phyloP scores from a whole-genome alignment of 30 jellyfish, hydroid and myxozoan species.

The Clytia hemisphaerica region DNA sequence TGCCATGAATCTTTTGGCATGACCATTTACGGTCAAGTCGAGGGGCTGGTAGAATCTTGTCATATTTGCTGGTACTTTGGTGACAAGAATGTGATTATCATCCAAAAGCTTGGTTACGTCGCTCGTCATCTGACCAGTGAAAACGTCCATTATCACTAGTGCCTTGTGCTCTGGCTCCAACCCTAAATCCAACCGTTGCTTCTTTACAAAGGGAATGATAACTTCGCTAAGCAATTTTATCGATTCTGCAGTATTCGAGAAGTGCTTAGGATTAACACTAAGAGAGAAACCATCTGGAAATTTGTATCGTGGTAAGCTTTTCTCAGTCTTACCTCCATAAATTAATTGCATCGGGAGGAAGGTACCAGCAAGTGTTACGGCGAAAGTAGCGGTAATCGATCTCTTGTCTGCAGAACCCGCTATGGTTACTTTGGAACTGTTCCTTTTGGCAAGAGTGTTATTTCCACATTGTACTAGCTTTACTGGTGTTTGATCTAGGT shows the following conservation, averaged over 20 bases:
- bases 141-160: slow-evolving; percentile 1
- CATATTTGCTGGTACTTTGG: slow-evolving; percentile 4
- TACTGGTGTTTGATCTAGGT: slow-evolving; percentile 8
- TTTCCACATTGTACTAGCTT: neutral
- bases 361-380: neutral
- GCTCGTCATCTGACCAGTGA: slow-evolving; percentile 12
- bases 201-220: neutral
- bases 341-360: slow-evolving; percentile 25
- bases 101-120: neutral
- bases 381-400: slow-evolving; percentile 2
- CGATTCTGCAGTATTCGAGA: slow-evolving; percentile 4
- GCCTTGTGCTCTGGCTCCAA: slow-evolving; percentile 1
- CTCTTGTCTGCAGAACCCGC: slow-evolving; percentile 5
- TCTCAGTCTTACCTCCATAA: slow-evolving; percentile 9
- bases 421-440: neutral
- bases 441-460: neutral
- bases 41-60: slow-evolving; percentile 6
- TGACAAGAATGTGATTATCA: neutral
- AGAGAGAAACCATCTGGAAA: slow-evolving; percentile 17
- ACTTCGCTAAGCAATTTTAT: slow-evolving; percentile 4
- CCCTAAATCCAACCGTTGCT: neutral
- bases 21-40: slow-evolving; percentile 6
- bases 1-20: slow-evolving; percentile 9
- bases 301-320: slow-evolving; percentile 18
- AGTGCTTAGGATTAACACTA: slow-evolving; percentile 22